phyloP scores from a whole-genome alignment of 2,113 vertebrate species.

The Saccopteryx leptura region DNA sequence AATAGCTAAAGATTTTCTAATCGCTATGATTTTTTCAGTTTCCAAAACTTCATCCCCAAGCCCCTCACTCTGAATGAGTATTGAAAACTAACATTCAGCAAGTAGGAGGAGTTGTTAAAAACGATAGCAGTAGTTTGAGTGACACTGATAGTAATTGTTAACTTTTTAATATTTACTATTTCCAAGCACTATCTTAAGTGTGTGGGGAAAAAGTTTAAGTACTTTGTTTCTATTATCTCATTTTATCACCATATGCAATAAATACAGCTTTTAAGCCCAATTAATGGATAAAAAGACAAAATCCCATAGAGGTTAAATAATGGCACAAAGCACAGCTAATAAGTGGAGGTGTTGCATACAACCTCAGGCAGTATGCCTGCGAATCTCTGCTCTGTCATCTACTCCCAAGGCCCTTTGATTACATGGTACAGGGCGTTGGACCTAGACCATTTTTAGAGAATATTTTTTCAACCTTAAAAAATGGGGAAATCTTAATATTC shows the following conservation, averaged over 20 bases:
- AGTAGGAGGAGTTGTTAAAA: not conserved
- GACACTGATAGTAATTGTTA: not conserved
- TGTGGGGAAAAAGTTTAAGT: not conserved
- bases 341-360: not conserved
- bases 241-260: not conserved
- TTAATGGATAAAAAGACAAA: slow-evolving; percentile 27
- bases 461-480: slow-evolving; percentile 37
- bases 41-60: not conserved
- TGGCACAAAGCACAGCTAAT: not conserved
- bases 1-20: not conserved
- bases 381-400: not conserved
- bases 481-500: not conserved
- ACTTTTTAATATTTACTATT: not conserved
- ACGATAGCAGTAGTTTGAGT: not conserved
- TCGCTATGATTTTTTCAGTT: not conserved
- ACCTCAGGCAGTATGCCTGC: not conserved
- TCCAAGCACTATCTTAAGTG: not conserved
- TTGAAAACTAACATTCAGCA: not conserved
- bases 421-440: not conserved
- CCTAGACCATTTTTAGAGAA: not conserved
- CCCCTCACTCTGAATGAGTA: not conserved
- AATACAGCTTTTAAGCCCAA: not conserved
- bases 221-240: not conserved
- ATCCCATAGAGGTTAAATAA: not conserved
- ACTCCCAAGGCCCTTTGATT: not conserved